phyloP scores from a whole-genome alignment of 2,113 vertebrate genomes.

The Brachyistius frenatus region DNA sequence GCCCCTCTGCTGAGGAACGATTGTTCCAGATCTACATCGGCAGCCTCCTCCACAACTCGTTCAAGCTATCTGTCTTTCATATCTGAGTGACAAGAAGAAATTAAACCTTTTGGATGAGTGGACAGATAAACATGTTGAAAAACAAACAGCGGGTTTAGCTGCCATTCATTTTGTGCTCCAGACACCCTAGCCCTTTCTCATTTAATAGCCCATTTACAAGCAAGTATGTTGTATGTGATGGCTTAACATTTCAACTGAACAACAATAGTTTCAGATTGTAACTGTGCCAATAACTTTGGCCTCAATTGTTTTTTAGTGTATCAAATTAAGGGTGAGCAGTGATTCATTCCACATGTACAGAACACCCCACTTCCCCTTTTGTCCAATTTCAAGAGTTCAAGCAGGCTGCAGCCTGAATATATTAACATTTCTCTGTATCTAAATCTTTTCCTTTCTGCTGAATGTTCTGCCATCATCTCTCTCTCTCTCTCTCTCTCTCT shows the following conservation, averaged over 20 bases:
- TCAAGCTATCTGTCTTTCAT: no score
- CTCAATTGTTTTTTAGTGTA: neutral
- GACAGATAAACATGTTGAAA: no score
- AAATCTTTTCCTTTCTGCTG: conserved; percentile 48
- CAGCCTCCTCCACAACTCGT: no score
- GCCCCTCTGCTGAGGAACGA: no score
- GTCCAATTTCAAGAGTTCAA: conserved; percentile 21
- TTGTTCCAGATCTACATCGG: no score
- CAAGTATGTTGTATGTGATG: neutral
- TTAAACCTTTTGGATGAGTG: no score
- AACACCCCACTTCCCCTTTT: neutral
- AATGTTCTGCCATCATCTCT: conserved; percentile 21
- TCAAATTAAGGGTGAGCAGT: neutral
- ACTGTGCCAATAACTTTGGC: neutral
- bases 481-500: conserved; percentile 1
- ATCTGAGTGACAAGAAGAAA: no score
- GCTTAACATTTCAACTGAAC: neutral
- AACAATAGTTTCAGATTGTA: neutral
- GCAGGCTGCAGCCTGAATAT: conserved; percentile 11
- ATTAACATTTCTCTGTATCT: conserved; percentile 41
- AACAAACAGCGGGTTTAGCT: no score
- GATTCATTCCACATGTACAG: neutral
- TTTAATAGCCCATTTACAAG: no score
- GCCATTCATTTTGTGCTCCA: no score
- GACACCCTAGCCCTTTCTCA: no score